phyloP scores from a whole-genome alignment of 2,113 vertebrate species.

The Porphyrio hochstetteri region DNA sequence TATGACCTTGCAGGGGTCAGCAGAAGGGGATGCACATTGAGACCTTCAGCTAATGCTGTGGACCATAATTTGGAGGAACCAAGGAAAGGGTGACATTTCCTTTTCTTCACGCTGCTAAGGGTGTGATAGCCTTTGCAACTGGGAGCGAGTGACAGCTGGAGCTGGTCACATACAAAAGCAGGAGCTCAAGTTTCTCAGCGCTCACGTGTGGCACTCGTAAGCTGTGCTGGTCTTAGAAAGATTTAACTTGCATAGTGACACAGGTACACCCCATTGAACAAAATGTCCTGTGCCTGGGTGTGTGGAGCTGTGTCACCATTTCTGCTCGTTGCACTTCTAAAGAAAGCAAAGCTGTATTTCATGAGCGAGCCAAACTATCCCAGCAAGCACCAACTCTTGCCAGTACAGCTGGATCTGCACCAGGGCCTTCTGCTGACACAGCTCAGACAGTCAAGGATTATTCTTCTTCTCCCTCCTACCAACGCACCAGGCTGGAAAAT shows the following conservation, averaged over 20 bases:
- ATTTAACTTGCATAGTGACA: background rate
- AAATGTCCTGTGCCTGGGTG: accelerated
- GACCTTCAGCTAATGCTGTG: background rate
- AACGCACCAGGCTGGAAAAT: conserved; percentile 15
- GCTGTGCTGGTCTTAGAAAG: background rate
- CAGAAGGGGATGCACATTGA: background rate
- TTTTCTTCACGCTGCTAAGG: background rate
- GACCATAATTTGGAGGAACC: background rate
- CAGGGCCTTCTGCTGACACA: conserved; percentile 44
- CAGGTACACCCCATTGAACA: background rate
- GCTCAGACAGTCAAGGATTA: background rate
- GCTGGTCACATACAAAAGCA: background rate
- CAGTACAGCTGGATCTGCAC: background rate
- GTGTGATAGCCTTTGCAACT: background rate
- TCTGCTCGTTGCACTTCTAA: background rate
- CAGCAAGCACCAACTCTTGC: background rate
- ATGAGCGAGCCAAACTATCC: background rate
- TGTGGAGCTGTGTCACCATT: background rate
- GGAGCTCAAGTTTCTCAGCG: background rate
- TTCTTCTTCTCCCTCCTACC: background rate
- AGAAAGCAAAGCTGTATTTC: background rate
- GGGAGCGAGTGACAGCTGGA: background rate
- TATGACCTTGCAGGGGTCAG: background rate
- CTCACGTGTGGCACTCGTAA: background rate
- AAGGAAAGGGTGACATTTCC: background rate